Conservation (phyloP, 2,113 vertebrate genomes). For the Catagonus wagneri region DNA sequence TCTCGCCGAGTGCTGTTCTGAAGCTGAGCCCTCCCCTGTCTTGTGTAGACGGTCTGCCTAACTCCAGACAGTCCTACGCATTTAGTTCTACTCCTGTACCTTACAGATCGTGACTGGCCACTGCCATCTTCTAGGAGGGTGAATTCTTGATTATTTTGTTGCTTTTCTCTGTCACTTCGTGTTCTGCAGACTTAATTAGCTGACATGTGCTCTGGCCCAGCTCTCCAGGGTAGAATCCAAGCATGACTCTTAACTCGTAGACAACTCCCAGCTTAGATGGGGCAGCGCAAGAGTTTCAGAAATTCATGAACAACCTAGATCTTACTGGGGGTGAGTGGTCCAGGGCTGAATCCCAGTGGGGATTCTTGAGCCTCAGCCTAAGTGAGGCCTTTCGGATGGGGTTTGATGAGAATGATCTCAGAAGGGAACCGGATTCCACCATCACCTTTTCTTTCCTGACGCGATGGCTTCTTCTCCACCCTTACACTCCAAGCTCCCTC, state of each 20-base stretch:
- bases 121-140: not conserved
- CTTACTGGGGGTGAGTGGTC: not conserved
- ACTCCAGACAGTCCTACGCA: rapidly evolving
- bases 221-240: not conserved
- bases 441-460: not conserved
- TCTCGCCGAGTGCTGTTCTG: rapidly evolving
- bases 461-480: not conserved
- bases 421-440: not conserved
- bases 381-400: not conserved
- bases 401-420: not conserved
- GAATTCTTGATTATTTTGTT: not conserved
- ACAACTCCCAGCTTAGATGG: not conserved
- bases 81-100: rapidly evolving
- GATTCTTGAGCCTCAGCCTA: not conserved
- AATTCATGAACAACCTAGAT: not conserved
- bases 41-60: too few relatives aligned
- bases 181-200: not conserved
- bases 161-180: not conserved
- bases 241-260: too few relatives aligned
- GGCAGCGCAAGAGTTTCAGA: not conserved
- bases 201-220: not conserved
- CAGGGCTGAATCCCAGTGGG: not conserved
- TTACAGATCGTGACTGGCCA: not conserved
- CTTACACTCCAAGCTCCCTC: not conserved
- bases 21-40: not conserved